These are phyloP conservation scores for Oscheius onirici DNA, from an alignment of 2,888 invertebrate genomes.

Conservation along the genomic window DNA sequence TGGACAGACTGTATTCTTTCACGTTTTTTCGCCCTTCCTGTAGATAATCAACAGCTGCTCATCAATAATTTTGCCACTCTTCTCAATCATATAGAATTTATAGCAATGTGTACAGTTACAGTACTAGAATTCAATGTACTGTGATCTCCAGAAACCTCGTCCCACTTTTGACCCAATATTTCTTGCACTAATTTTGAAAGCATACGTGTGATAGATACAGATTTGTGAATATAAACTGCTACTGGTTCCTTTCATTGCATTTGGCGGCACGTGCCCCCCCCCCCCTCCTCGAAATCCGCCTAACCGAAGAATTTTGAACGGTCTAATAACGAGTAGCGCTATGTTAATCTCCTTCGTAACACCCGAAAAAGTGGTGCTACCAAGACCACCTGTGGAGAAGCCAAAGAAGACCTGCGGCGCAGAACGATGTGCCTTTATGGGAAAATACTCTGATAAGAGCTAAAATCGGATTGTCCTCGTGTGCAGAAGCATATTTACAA, in stretches of 20 bases:
- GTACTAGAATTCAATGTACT: neutral
- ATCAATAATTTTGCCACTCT: conserved; percentile 2
- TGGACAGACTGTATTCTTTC: conserved; percentile 1
- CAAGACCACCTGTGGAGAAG: conserved; percentile 9
- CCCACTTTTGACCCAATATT: neutral
- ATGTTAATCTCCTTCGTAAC: conserved; percentile 13
- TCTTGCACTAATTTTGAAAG: conserved; percentile 15
- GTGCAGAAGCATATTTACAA: too few relatives aligned
- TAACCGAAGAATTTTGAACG: neutral
- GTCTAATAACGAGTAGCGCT: conserved; percentile 1
- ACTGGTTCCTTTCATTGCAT: conserved; percentile 1
- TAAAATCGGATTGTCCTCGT: too few relatives aligned
- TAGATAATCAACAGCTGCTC: conserved; percentile 12
- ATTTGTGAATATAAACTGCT: conserved; percentile 21
- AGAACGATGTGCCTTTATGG: too few relatives aligned
- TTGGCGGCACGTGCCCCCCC: too few relatives aligned
- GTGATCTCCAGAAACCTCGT: conserved; percentile 9
- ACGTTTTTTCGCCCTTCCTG: neutral
- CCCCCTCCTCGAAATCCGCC: neutral
- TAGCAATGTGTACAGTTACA: neutral
- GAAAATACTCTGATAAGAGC: too few relatives aligned
- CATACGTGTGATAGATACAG: conserved; percentile 31
- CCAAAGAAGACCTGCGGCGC: conserved; percentile 3
- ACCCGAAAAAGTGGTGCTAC: neutral
- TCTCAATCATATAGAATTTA: neutral